Evolutionary conservation across 2,888 invertebrate species (phyloP).

Genomic region (Cosmorhoe ocellata): DNA sequence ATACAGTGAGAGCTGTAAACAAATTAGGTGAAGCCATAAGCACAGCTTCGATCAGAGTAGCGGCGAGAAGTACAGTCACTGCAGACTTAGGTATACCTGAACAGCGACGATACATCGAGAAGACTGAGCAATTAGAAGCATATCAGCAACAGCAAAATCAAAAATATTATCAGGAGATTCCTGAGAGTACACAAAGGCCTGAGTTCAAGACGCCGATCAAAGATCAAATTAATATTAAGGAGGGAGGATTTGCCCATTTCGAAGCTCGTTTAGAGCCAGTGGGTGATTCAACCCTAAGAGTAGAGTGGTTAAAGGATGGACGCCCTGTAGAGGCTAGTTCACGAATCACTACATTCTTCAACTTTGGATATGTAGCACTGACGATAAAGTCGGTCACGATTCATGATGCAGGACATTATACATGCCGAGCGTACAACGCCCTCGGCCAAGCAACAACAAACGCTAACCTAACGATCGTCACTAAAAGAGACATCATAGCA

Average conservation of each 20-base stretch:
- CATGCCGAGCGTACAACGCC: constrained; percentile 93
- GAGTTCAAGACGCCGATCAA: constrained; percentile 95
- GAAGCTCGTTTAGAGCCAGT: constrained; percentile 97
- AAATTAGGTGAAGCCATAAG: constrained; percentile 95
- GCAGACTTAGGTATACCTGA: constrained; percentile 94
- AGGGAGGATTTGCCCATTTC: constrained; percentile 97
- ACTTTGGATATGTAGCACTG: constrained; percentile 96
- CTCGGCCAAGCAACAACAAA: constrained; percentile 92
- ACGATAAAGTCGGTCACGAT: constrained; percentile 95
- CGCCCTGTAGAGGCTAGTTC: constrained; percentile 95
- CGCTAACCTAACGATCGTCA: constrained; percentile 91
- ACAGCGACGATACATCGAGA: constrained; percentile 94
- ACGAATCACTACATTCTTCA: constrained; percentile 95
- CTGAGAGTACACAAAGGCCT: constrained; percentile 90
- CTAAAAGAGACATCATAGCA: constrained; percentile 92
- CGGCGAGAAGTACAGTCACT: constrained; percentile 91
- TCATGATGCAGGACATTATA: constrained; percentile 94
- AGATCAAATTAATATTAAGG: constrained; percentile 92
- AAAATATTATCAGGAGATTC: constrained; percentile 90
- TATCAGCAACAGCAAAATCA: constrained; percentile 92
- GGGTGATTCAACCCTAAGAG: constrained; percentile 93
- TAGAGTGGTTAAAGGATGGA: constrained; percentile 97
- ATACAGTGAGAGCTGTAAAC: constrained; percentile 95
- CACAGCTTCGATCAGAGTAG: constrained; percentile 89
- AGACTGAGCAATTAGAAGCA: constrained; percentile 94